A percentile compares a stretch with the other conserved stretches of the same genome.
These are phyloP conservation scores for roundworm (Caenorhabditis elegans) DNA, from an alignment of 1,140 invertebrate species.

Conservation along the genomic window DNA sequence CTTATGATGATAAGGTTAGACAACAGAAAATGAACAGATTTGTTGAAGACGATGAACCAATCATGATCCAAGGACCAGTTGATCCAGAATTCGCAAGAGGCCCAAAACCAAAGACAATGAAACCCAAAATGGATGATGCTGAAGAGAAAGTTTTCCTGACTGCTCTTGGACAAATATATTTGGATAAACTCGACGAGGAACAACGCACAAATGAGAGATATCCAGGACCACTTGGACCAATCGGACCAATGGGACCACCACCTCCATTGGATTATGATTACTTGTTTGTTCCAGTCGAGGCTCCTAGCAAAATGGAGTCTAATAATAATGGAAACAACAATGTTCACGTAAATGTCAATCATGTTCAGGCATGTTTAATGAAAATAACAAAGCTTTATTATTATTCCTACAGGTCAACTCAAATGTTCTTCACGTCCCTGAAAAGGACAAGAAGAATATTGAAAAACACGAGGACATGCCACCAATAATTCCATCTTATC, in stretches of 20 bases:
- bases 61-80: background rate
- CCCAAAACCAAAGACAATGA: background rate
- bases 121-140: background rate
- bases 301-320: background rate
- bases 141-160: background rate
- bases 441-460: background rate
- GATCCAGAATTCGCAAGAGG: background rate
- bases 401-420: background rate
- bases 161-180: background rate
- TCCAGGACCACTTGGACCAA: slow-evolving; percentile 10
- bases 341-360: slow-evolving; percentile 26
- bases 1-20: background rate
- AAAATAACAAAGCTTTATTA: no score
- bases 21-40: background rate
- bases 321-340: slow-evolving; percentile 24
- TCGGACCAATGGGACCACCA: background rate
- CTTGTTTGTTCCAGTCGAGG: background rate
- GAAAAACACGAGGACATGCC: background rate
- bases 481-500: background rate
- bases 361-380: background rate
- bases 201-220: background rate
- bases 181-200: background rate
- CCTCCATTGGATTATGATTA: slow-evolving; percentile 15
- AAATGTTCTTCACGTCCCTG: background rate
- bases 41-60: background rate